phyloP scores from a whole-genome alignment of 2,797 vertebrate species.

The Bovichtus variegatus region DNA sequence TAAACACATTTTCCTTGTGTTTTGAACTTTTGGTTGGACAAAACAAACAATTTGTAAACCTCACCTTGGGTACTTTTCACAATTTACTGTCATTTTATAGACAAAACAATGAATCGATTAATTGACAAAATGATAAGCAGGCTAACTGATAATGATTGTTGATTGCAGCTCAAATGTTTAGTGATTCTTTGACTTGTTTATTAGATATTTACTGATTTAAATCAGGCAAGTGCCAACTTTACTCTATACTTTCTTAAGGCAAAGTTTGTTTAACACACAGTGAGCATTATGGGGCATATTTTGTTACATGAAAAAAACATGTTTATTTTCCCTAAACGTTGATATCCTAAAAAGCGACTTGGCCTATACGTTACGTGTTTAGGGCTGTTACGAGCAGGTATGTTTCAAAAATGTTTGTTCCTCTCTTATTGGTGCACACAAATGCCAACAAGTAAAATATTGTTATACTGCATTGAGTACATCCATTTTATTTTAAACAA shows the following conservation, averaged over 20 bases:
- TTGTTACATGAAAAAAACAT: neutral
- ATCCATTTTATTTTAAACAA: slow-evolving; percentile 3
- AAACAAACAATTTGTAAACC: neutral
- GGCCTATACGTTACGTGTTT: no score
- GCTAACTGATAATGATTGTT: neutral
- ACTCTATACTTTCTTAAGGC: neutral
- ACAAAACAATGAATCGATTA: neutral
- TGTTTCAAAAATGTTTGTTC: neutral
- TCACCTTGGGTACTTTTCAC: no score
- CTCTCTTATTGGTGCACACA: neutral
- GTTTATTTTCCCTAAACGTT: neutral
- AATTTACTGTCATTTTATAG: neutral
- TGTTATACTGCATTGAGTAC: neutral
- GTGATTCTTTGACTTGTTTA: neutral
- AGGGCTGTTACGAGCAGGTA: neutral
- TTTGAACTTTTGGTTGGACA: neutral
- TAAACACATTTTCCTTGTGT: neutral
- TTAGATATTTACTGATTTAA: neutral
- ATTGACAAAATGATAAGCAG: neutral
- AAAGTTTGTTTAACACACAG: neutral
- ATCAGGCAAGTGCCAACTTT: neutral
- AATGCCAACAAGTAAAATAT: neutral
- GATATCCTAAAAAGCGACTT: neutral
- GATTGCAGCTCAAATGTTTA: neutral
- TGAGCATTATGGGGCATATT: neutral